These are phyloP conservation scores for Steinernema scapterisci DNA, from an alignment of 2,888 invertebrate species.

Conservation along the genomic window DNA sequence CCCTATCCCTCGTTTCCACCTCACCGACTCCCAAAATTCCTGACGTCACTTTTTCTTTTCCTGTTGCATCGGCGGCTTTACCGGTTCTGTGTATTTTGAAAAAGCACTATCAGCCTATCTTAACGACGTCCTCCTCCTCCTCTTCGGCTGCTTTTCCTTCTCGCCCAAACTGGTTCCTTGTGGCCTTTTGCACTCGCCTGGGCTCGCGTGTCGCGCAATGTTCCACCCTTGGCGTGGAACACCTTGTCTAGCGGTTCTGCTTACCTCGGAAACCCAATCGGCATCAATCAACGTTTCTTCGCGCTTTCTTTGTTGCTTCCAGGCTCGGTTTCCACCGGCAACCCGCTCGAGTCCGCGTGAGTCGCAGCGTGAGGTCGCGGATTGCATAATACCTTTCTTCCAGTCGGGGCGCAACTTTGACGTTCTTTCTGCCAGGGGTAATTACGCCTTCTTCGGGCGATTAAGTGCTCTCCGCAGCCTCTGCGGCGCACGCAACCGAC, in stretches of 20 bases:
- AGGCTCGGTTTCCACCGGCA: neutral
- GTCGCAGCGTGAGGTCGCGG: slow-evolving; percentile 23
- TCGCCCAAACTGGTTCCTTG: neutral
- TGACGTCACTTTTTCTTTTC: neutral
- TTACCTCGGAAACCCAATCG: neutral
- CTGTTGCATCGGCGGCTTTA: neutral
- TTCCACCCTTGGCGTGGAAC: slow-evolving; percentile 31
- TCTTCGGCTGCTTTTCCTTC: no score
- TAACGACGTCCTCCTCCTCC: no score
- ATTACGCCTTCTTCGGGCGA: slow-evolving; percentile 30
- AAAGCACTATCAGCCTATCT: neutral
- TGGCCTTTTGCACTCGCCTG: neutral
- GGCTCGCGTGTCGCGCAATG: neutral
- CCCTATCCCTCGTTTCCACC: no score
- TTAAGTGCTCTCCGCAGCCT: neutral
- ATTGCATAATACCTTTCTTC: slow-evolving; percentile 28
- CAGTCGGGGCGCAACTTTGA: slow-evolving; percentile 21
- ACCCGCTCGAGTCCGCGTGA: neutral
- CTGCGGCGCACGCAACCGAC: slow-evolving; percentile 26
- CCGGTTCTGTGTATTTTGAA: slow-evolving; percentile 5
- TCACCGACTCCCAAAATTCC: neutral
- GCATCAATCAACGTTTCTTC: neutral
- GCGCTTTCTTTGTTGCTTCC: neutral
- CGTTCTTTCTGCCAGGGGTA: slow-evolving; percentile 17
- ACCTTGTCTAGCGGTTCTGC: slow-evolving; percentile 19